Evolutionary conservation across 2,797 vertebrate species (phyloP), one percentile per base, ranked within the genome.

Genomic region (Periparus ater): DNA sequence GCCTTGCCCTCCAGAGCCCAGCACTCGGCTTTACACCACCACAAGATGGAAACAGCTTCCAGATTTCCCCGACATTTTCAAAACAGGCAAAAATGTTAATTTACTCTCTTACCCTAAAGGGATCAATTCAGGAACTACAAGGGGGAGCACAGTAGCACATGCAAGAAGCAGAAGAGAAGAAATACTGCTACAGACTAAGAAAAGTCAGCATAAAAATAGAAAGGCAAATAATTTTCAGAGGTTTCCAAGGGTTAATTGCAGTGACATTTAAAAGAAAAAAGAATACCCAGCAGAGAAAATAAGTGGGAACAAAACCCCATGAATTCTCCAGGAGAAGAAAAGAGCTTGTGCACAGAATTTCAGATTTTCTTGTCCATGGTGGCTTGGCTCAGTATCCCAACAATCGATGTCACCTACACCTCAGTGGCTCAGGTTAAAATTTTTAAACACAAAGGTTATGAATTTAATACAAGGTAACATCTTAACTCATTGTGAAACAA

Each of bases 191-290:
- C 1, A 83, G 45, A 88, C 67, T 3, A 2, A 70, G 44, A 45
- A 38, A 66, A 85, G 23, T 40, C 63, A 45, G 42, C 74, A 73
- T 26, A 83, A 92, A 92, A 93, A 92, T 29, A 86, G 82, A 85
- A 89, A 55, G n/a, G 29, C 57, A 89, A 90, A 72, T 65, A 7
- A 76, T 61, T 91, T 94, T 80, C 68, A 82, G 50, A 77, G 32
- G 60, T 81, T 87, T 77, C 65, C 45, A 82, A 82, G 84, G 58
- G 78, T 83, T 95, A 93, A 94, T 57, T 80, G 85, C 66, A 71
- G 42, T 34, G 45, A 71, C 61, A 93, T 68, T 54, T 9, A 11
- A 51, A 32, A 51, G 61, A 70, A 75, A 25, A 71, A 74, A 71
- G 11, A 22, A 23, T 10, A 55, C 2, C 2, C 67, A 60, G 25